phyloP scores from a whole-genome alignment of 1,140 invertebrate species.

The Mactra quadrangularis region DNA sequence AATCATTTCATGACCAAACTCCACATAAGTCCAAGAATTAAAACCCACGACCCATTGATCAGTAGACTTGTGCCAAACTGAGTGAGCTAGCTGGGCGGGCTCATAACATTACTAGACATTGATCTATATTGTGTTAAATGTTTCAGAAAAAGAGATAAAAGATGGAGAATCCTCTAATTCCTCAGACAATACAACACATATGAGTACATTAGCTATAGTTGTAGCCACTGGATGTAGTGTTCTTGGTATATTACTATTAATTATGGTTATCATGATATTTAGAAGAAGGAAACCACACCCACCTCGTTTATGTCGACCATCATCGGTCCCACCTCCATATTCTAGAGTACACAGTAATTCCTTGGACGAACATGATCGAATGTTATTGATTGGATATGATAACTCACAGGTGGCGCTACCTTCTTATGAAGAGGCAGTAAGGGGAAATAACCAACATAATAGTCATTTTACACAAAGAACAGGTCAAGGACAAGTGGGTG shows the following conservation, averaged over 20 bases:
- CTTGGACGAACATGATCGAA: constrained; percentile 79
- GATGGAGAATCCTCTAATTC: not conserved
- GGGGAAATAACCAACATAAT: constrained; percentile 56
- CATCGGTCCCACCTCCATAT: constrained; percentile 76
- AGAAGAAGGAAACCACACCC: constrained; percentile 77
- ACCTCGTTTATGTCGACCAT: constrained; percentile 54
- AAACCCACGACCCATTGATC: too few relatives aligned
- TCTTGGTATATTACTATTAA: constrained; percentile 78
- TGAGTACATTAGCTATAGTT: constrained; percentile 79
- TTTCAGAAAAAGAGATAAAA: constrained; percentile 53
- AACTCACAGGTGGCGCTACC: constrained; percentile 76
- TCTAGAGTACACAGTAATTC: constrained; percentile 74
- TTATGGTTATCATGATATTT: constrained; percentile 80
- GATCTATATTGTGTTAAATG: too few relatives aligned
- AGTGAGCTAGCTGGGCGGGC: too few relatives aligned
- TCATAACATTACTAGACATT: too few relatives aligned
- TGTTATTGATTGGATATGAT: constrained; percentile 81
- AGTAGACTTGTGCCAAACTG: too few relatives aligned
- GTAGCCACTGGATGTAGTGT: constrained; percentile 81
- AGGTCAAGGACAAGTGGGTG: constrained; percentile 45
- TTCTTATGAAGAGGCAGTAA: constrained; percentile 79
- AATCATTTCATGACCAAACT: too few relatives aligned
- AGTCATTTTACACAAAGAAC: not conserved
- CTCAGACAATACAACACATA: constrained; percentile 36
- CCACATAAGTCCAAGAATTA: too few relatives aligned